Base-by-base conservation (phyloP, 2,888 invertebrate genomes). In the Laspeyria flexula region DNA sequence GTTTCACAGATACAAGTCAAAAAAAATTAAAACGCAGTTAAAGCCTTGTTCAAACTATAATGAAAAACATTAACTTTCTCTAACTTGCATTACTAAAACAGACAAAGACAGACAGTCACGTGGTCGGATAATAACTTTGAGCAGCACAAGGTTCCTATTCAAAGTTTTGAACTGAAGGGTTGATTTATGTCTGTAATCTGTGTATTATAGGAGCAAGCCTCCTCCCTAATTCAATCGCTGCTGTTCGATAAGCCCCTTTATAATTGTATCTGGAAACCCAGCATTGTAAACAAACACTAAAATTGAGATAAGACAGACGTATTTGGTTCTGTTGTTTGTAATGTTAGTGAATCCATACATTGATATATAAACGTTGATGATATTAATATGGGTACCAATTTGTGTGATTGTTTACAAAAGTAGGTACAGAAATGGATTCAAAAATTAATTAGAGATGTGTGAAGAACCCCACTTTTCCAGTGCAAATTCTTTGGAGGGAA, bases 141-240 rank as follows among this genome's bases (percentile, higher is more conserved):
- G 55, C 60, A 56, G 56, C 59, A 60, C 51, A 58, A 57, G 53
- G 62, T 57, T 65, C 58, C 48, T 41, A 63, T 64, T 60, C 62
- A 65, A 73, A 74, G 73, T 73, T 73, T 62, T 55, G 46, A 65
- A 71, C 64, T 66, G 63, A 64, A 64, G 75, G 72, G 64, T 66
- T 75, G 75, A 79, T 77, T 77, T 79, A 77, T 77, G 72, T 72
- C 61, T 64, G 66, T 79, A 79, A 79, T 77, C 78, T 75, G 65
- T 60, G 70, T 66, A 69, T 74, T 71, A 70, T 66, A 66, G 59
- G 69, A 72, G 71, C 69, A 68, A 56, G 56, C 60, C 57, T 38
- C 50, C 58, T 50, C 52, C 59, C 48, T 68, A 58, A 71, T 70
- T 75, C 61, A 64, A 71, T 66, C 53, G 51, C 44, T 44, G 51